Evolutionary conservation across 2,888 invertebrate species (phyloP), one percentile per base, ranked within the genome.

Genomic region (Drosophila barbarae): DNA sequence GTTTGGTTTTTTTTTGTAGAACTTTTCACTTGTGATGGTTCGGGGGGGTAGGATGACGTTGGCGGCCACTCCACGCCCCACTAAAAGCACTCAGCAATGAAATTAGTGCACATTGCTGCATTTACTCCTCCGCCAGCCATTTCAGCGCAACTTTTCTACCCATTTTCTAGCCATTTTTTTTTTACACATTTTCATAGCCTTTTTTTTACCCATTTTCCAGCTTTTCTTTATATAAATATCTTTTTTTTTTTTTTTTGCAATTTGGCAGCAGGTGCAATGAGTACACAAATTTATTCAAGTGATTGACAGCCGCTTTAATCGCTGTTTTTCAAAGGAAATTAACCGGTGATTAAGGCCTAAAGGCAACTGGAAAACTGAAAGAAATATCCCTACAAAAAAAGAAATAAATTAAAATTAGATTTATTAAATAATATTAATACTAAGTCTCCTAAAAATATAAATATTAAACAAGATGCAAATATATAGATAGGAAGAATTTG

Each of bases 1-100:
- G 39, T 21, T 18, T 9, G 18, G 18, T 28, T 39, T 59, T 51
- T 51, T 35, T 55, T 50, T 55, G 41, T 56, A 23, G 36, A 71
- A 81, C 60, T 68, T 81, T 68, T 32, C 53, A 53, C 41, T 36
- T 18, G 50, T 47, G 44, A 32, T 35, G 35, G 32, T 12, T 23
- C 5, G 30, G 35, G 56, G 28, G 44, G 28, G 6, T 12, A 21
- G 55, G n/a, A 9, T n/a, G n/a, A 9, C 23, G 39, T 32, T 38
- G 13, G 39, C 46, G 41, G 56, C 44, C 54, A n/a, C 53, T 55
- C 60, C 53, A 58, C 28, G 63, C 46, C 55, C 67, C 69, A 76
- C 80, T 79, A 83, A 83, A 83, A 83, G 84, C 80, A 76, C 81
- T 83, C 78, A 78, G 76, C 78, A 83, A 83, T 80, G 73, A 78